Evolutionary conservation across 2,797 vertebrate species (phyloP), one percentile per base, ranked within the genome.

Genomic region (Pteropus rufus): DNA sequence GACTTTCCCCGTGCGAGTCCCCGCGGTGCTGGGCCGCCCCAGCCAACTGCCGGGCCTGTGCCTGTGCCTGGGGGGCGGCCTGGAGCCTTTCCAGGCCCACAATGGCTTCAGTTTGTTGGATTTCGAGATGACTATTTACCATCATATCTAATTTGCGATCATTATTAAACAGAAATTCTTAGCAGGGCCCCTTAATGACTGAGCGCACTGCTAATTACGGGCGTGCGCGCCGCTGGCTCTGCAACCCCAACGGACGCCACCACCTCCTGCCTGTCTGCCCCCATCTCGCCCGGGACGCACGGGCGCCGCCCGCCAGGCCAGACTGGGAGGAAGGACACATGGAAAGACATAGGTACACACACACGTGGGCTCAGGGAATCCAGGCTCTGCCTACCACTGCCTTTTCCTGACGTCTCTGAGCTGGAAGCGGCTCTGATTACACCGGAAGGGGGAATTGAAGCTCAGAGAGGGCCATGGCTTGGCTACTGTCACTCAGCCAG

Each of bases 51-150:
- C 46, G 0, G 10, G 60, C 70, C 49, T 16, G 49, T 1, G 60
- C 70, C 83, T 12, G 83, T 31, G 76, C 10, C 64, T n/a, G 58
- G 91, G 91, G 96, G 90, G 41, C 34, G 10, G 60, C 95, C 98
- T 98, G 98, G 98, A 98, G 97, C 97, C 91, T 94, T 98, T 98
- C 98, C 98, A 98, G 98, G 94, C 96, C 89, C 89, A 92, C 98
- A 95, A 94, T 96, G 97, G 98, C 97, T 98, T 98, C 97, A 95
- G 97, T 98, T 54, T 98, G 98, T 98, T 98, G 98, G 97, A 97
- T 98, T 98, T 98, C 97, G 98, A 98, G 98, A 98, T 96, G 98
- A 98, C 97, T 98, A 98, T 98, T 99, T 98, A 98, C 98, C 98
- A 97, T 98, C 98, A 98, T 98, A 98, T 98, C 98, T 98, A 98